Percentiles rank a stretch among this genome's conserved stretches.
These are phyloP conservation scores for Troides helena DNA, from an alignment of 2,888 invertebrate species.

Conservation along the genomic window DNA sequence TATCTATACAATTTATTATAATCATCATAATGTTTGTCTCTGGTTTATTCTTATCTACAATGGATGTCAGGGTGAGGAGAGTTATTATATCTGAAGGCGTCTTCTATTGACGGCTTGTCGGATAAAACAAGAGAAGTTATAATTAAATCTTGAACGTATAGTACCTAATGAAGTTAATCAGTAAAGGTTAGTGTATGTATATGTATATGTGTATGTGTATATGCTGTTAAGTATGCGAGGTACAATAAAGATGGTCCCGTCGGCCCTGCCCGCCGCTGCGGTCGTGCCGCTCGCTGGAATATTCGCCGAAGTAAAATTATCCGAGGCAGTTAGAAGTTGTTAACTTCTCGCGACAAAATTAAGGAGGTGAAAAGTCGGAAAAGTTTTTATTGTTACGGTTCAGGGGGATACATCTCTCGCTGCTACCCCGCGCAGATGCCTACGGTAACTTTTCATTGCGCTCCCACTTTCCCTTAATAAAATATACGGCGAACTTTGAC, in stretches of 20 bases:
- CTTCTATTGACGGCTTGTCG: no score
- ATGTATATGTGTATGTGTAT: no score
- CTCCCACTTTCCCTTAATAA: slow-evolving; percentile 18
- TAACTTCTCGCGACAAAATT: slow-evolving; percentile 46
- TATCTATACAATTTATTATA: no score
- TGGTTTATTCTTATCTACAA: no score
- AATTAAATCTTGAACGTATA: no score
- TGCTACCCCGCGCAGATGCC: slow-evolving; percentile 29
- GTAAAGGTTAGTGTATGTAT: no score
- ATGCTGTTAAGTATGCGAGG: neutral
- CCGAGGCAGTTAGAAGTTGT: slow-evolving; percentile 25
- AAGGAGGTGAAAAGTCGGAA: slow-evolving; percentile 56
- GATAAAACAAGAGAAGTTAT: no score
- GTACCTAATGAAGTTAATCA: no score
- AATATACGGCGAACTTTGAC: slow-evolving; percentile 4
- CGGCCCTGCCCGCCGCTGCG: neutral
- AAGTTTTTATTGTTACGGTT: slow-evolving; percentile 59
- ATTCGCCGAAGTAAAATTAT: slow-evolving; percentile 22
- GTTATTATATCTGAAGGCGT: no score
- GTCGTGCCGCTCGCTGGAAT: slow-evolving; percentile 5
- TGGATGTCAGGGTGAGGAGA: no score
- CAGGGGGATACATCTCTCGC: slow-evolving; percentile 45
- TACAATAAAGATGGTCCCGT: neutral
- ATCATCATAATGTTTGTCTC: no score
- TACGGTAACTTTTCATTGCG: slow-evolving; percentile 19